Evolutionary conservation across 1,140 invertebrate species (phyloP), one percentile per base, ranked within the genome.

Genomic region (Zaprionus capensis): DNA sequence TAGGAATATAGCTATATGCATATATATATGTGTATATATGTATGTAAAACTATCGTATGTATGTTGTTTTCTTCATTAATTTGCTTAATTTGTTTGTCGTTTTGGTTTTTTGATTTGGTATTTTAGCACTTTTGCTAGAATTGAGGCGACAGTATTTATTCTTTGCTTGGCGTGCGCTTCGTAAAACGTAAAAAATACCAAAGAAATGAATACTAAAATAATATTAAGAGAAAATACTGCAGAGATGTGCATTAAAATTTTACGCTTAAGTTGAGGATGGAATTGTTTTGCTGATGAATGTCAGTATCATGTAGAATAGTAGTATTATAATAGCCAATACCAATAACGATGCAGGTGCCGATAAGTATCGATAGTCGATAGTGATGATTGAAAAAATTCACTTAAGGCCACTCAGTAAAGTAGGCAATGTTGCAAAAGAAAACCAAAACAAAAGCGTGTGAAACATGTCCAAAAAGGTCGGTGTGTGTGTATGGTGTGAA

Each of bases 1-100:
- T 71, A 59, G 65, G 61, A 71, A 76, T 66, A 76, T 71, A 71
- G 53, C 53, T 76, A 71, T 76, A 76, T 76, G 58, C 44, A 76
- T 71, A 64, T 62, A 69, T 64, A 63, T 67, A 31, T 66, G 28
- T 55, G 12, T 51, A 38, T 68, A 68, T 73, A 44, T 75, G 22
- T 56, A 67, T 65, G 74, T 73, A 59, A 53, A 72, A 57, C 56
- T 67, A 31, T 31, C 28, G 28, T 31, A 68, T 70, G 26, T 51
- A 51, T 51, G 20, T 24, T 11, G 46, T 51, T 51, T 24, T 22
- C 46, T 61, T 66, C 59, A 28, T 61, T 4, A 12, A 20, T 63
- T 63, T 64, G 9, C 46, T 14, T 24, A 14, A 51, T 34, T 63
- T 41, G 49, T 66, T 44, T 34, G 31, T 34, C 31, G 15, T 55